A percentile compares a stretch with the other conserved stretches of the same genome.
Evolutionary conservation across 1,140 invertebrate species (phyloP).

Genomic region (Megalonaias nervosa): DNA sequence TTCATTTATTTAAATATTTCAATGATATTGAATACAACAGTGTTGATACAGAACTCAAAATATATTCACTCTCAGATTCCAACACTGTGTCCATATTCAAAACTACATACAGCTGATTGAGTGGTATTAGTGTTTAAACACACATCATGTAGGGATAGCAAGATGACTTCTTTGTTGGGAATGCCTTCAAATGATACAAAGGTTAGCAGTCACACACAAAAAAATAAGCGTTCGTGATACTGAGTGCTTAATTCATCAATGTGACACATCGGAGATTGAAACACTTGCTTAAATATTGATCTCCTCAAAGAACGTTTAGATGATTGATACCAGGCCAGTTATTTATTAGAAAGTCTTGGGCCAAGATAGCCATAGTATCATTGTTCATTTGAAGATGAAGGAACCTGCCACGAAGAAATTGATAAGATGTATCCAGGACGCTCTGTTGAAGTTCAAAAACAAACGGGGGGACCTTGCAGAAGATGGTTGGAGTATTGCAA

Average conservation of each 20-base stretch:
- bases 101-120: constrained; percentile 37
- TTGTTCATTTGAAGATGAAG: constrained; percentile 50
- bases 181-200: constrained; percentile 38
- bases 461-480: constrained; percentile 45
- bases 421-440: constrained; percentile 55
- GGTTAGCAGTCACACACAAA: constrained; percentile 33
- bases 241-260: constrained; percentile 57
- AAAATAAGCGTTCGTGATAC: constrained; percentile 47
- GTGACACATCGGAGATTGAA: constrained; percentile 60
- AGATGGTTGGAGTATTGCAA: constrained; percentile 59
- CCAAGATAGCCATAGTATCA: constrained; percentile 53
- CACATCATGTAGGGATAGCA: background rate
- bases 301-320: constrained; percentile 56
- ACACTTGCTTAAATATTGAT: constrained; percentile 54
- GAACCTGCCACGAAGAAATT: constrained; percentile 49
- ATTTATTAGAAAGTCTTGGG: constrained; percentile 55
- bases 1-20: constrained; percentile 61
- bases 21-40: constrained; percentile 37
- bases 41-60: constrained; percentile 27
- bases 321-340: constrained; percentile 56
- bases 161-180: constrained; percentile 28
- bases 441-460: constrained; percentile 59
- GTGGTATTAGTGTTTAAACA: constrained; percentile 35
- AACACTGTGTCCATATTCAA: constrained; percentile 45
- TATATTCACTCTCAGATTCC: constrained; percentile 37